phyloP scores from a whole-genome alignment of 2,888 invertebrate species.

The Chaetogeoica ovagalla region DNA sequence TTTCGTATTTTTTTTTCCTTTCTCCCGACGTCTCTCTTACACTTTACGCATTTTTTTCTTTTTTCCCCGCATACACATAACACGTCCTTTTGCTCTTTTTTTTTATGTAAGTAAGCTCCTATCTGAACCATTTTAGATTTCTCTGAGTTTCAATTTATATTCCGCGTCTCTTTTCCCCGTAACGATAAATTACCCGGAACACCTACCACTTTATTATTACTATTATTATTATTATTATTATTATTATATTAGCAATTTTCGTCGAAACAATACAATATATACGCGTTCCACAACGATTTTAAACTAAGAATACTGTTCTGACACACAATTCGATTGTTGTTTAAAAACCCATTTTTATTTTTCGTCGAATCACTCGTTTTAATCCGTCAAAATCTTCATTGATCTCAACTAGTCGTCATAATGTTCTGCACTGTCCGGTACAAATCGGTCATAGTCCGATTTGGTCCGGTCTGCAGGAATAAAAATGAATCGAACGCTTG shows the following conservation, averaged over 20 bases:
- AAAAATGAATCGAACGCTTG: too few species aligned
- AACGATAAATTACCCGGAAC: conserved; percentile 47
- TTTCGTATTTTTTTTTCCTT: conserved; percentile 39
- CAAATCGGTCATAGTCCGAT: too few species aligned
- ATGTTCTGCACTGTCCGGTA: too few species aligned
- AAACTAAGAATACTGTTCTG: too few species aligned
- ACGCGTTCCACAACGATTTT: too few species aligned
- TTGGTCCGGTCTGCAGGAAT: too few species aligned
- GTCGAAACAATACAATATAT: too few species aligned
- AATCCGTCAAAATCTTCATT: too few species aligned
- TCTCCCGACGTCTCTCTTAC: conserved; percentile 9
- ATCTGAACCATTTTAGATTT: conserved; percentile 37
- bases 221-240: background rate
- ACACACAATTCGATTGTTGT: too few species aligned
- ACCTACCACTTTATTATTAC: conserved; percentile 37
- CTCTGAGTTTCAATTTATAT: conserved; percentile 47
- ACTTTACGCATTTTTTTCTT: conserved; percentile 2
- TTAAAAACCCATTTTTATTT: too few species aligned
- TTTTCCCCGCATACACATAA: background rate
- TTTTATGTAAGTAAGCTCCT: conserved; percentile 41
- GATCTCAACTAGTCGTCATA: too few species aligned
- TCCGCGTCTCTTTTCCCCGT: conserved; percentile 19
- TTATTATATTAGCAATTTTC: conserved; percentile 29
- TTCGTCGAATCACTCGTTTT: too few species aligned
- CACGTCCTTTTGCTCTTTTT: conserved; percentile 16